A percentile compares a stretch with the other conserved stretches of the same genome.
These are phyloP conservation scores for Acinonyx jubatus DNA, from an alignment of 2,113 vertebrate genomes.

Conservation along the genomic window DNA sequence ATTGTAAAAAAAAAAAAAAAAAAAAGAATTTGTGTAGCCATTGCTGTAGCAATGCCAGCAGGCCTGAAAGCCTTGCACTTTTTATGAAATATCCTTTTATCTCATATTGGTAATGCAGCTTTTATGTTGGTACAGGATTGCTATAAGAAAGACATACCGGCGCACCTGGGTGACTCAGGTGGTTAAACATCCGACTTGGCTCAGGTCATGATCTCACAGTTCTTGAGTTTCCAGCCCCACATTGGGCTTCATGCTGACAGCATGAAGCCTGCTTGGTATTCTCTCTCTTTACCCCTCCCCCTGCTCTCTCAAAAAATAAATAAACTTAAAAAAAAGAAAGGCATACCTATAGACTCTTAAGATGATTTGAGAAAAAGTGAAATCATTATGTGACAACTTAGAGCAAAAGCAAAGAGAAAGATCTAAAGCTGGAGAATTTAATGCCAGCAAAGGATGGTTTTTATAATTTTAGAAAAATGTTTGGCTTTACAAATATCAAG, in stretches of 20 bases:
- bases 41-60: not conserved
- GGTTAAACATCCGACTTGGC: too few relatives aligned
- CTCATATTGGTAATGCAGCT: not conserved
- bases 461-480: not conserved
- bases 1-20: not conserved
- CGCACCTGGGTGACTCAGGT: too few relatives aligned
- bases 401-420: not conserved
- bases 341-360: not conserved
- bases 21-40: not conserved
- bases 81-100: not conserved
- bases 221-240: too few relatives aligned
- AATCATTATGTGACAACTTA: not conserved
- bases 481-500: not conserved
- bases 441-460: not conserved
- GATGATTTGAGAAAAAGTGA: not conserved
- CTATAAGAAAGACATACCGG: not conserved
- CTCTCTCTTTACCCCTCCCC: too few relatives aligned
- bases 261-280: too few relatives aligned
- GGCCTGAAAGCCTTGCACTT: not conserved
- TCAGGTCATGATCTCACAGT: too few relatives aligned
- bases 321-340: not conserved
- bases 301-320: too few relatives aligned
- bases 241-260: too few relatives aligned
- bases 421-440: not conserved
- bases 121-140: not conserved